These are phyloP conservation scores for Rhagonycha lutea DNA, from an alignment of 2,888 invertebrate species.

Conservation along the genomic window DNA sequence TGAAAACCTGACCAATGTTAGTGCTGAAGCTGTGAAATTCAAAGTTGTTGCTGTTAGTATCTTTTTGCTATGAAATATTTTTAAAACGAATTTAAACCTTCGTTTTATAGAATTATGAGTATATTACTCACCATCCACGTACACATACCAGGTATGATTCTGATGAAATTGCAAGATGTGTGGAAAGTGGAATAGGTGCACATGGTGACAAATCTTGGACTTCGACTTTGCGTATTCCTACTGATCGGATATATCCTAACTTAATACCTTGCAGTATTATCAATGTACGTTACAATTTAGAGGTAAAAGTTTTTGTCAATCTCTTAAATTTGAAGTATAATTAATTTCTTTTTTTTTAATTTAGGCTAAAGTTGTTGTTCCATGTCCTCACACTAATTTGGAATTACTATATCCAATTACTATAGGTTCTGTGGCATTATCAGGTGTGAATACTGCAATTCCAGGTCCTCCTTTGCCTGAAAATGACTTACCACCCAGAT, in stretches of 20 bases:
- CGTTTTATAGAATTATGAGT: slow-evolving; percentile 10
- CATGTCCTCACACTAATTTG: background rate
- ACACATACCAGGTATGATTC: background rate
- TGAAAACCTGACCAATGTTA: slow-evolving; percentile 66
- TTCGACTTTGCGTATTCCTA: slow-evolving; percentile 39
- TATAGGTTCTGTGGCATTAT: background rate
- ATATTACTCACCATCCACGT: slow-evolving; percentile 5
- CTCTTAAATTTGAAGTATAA: background rate
- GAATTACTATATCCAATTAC: background rate
- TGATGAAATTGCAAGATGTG: slow-evolving; percentile 18
- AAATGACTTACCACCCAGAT: background rate
- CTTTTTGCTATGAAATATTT: background rate
- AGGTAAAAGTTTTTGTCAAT: background rate
- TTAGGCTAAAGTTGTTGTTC: background rate
- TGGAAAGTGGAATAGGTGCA: slow-evolving; percentile 44
- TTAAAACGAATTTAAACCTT: background rate
- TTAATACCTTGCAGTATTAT: slow-evolving; percentile 10
- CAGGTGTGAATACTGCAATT: background rate
- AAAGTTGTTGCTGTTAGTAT: slow-evolving; percentile 6
- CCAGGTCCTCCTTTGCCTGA: background rate
- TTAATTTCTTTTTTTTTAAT: background rate
- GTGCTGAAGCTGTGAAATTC: slow-evolving; percentile 11
- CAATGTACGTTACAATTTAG: background rate
- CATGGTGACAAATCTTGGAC: slow-evolving; percentile 45
- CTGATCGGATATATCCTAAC: slow-evolving; percentile 39